phyloP scores from a whole-genome alignment of 2,888 invertebrate species.

The Trichopria drosophilae region DNA sequence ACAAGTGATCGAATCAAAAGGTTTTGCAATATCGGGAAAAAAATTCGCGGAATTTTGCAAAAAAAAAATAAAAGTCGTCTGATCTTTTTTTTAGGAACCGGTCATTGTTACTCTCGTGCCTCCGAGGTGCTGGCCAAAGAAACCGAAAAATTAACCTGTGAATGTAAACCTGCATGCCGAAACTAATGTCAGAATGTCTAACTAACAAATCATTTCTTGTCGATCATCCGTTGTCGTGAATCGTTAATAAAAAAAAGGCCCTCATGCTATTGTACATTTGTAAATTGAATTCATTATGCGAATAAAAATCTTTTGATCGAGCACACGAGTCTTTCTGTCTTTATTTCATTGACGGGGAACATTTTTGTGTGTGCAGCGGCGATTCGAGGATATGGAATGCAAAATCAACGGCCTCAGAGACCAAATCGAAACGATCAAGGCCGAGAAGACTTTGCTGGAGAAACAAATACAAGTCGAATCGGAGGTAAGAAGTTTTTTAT shows the following conservation, averaged over 20 bases:
- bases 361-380: conserved; percentile 52
- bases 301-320: conserved; percentile 41
- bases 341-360: conserved; percentile 42
- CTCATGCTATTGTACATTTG: conserved; percentile 29
- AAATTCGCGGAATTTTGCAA: too few species aligned
- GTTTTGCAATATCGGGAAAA: too few species aligned
- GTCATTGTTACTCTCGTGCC: conserved; percentile 52
- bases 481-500: conserved; percentile 43
- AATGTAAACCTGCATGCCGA: too few species aligned
- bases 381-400: conserved; percentile 56
- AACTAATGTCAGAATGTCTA: too few species aligned
- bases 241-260: too few species aligned
- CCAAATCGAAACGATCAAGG: conserved; percentile 52
- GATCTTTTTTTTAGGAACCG: conserved; percentile 49
- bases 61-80: conserved; percentile 2
- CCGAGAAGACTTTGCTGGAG: conserved; percentile 51
- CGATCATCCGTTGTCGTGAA: too few species aligned
- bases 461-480: conserved; percentile 51
- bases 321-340: conserved; percentile 35
- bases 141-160: conserved; percentile 48
- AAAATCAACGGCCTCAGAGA: conserved; percentile 54
- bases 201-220: too few species aligned
- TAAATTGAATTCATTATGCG: conserved; percentile 27
- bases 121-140: conserved; percentile 52
- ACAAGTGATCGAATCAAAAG: too few species aligned